Evolutionary conservation across 2,113 vertebrate species (phyloP), one percentile per base, ranked within the genome.

Genomic region (Eclectus roratus): DNA sequence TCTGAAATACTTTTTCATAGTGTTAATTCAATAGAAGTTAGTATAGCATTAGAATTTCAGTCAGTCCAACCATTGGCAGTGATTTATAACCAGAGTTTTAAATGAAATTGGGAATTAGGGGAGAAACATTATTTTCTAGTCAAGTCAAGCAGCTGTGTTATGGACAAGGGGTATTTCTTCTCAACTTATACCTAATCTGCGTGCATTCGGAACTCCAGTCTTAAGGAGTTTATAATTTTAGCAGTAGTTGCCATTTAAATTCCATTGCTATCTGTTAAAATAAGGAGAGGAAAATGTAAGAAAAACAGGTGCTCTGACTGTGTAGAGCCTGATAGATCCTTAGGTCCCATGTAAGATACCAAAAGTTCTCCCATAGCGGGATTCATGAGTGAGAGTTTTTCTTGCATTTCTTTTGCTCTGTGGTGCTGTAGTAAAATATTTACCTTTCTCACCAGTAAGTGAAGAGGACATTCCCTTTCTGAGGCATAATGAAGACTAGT

Each of bases 41-140:
- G 60, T 89, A 41, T 73, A 92, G n/a, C 88, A 96, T 96, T 94
- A 91, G 66, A 95, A 96, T 95, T 96, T 95, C 86, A 96, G 94
- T 94, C 92, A 93, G 69, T 87, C 63, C 86, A 80, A 21, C 49
- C 78, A 60, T 3, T 95, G 92, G 92, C 94, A 95, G 70, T 97
- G 94, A 96, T 97, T 96, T 97, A 97, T 96, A 96, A 95, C 88
- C 35, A 53, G 85, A 84, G 49, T 82, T 96, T 94, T 92, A 94
- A 93, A 93, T 89, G 92, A 96, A 96, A 93, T 95, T 94, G 91
- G 91, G 83, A 91, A 92, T 93, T 93, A 91, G 81, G 73, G 80
- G 83, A 81, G 80, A 93, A 96, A 87, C 65, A 72, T 93, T 95
- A 94, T 96, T 96, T 96, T 84, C 85, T 72, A 94, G 86, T 91